These are phyloP conservation scores for Megaptera novaeangliae DNA, from an alignment of 2,113 vertebrate species.

Conservation along the genomic window DNA sequence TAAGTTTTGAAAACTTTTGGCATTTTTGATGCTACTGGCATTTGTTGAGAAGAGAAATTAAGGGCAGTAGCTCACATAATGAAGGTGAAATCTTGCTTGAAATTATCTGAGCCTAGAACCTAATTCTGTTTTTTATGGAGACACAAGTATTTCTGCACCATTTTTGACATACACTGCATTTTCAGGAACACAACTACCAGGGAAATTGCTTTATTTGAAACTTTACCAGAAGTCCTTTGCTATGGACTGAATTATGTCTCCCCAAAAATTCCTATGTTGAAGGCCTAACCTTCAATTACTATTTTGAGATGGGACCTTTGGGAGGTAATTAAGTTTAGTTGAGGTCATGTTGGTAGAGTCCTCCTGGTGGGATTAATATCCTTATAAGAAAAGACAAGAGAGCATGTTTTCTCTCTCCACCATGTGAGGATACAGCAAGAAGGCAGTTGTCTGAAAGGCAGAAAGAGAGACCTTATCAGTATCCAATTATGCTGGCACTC, in stretches of 20 bases:
- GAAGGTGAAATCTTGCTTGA: background rate
- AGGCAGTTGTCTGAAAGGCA: background rate
- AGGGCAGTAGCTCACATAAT: background rate
- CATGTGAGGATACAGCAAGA: background rate
- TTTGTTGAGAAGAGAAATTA: background rate
- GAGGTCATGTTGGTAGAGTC: background rate
- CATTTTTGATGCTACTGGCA: background rate
- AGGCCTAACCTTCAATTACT: background rate
- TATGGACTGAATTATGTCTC: background rate
- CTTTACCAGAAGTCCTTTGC: background rate
- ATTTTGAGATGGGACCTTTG: background rate
- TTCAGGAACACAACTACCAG: background rate
- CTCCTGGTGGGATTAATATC: background rate
- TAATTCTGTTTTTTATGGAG: background rate
- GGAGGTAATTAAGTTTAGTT: background rate
- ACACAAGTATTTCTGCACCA: background rate
- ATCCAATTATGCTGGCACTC: background rate
- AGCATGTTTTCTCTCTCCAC: background rate
- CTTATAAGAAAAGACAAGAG: background rate
- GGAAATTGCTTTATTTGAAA: constrained; percentile 9
- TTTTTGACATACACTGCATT: background rate
- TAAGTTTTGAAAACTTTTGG: background rate
- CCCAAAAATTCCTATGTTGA: background rate
- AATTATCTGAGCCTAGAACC: background rate
- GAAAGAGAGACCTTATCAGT: background rate